These are phyloP conservation scores for Pemphigus obesinymphae DNA, from an alignment of 1,140 invertebrate genomes.

Conservation along the genomic window DNA sequence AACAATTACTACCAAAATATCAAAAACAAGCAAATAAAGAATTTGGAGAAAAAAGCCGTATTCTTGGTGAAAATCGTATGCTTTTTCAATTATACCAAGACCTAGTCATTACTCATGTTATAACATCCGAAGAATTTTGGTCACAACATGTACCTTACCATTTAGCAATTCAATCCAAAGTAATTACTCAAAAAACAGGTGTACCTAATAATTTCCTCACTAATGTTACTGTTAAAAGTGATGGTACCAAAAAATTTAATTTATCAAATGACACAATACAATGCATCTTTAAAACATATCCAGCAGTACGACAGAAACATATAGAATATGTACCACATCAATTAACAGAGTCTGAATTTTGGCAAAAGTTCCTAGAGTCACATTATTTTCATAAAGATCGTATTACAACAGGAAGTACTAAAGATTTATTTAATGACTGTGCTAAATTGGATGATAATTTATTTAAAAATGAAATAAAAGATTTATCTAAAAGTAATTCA, in stretches of 20 bases:
- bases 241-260: constrained; percentile 96
- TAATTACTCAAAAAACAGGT: constrained; percentile 73
- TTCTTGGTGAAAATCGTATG: constrained; percentile 77
- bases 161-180: constrained; percentile 64
- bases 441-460: constrained; percentile 91
- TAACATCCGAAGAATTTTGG: constrained; percentile 96
- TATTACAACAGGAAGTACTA: constrained; percentile 71
- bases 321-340: constrained; percentile 92
- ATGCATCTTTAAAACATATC: constrained; percentile 98
- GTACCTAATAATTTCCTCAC: constrained; percentile 80
- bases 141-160: constrained; percentile 74
- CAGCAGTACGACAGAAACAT: constrained; percentile 95
- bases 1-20: constrained; percentile 90
- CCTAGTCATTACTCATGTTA: constrained; percentile 87
- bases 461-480: constrained; percentile 71
- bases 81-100: constrained; percentile 84
- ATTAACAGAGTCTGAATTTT: constrained; percentile 94
- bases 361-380: constrained; percentile 99
- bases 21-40: constrained; percentile 90
- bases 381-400: constrained; percentile 99
- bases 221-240: constrained; percentile 88
- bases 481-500: constrained; percentile 70
- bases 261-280: constrained; percentile 95
- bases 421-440: constrained; percentile 94
- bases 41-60: constrained; percentile 79